phyloP scores from a whole-genome alignment of 2,797 vertebrate species.

The Tenualosa ilisha region DNA sequence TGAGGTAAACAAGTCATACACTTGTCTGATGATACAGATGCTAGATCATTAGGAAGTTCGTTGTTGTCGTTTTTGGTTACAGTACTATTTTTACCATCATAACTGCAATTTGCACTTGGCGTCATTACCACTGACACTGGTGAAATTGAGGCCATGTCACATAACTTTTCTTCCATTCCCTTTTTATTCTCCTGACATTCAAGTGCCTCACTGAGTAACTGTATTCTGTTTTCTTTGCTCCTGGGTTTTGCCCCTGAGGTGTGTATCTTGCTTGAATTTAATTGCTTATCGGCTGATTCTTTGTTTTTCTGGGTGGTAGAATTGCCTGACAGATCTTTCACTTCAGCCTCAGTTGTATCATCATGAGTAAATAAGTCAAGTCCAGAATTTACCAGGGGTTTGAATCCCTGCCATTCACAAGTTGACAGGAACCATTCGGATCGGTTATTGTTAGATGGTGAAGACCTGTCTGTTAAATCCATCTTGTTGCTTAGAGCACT shows the following conservation, averaged over 20 bases:
- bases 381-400: not conserved
- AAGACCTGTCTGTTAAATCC: not conserved
- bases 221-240: not conserved
- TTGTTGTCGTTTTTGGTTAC: not conserved
- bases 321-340: not conserved
- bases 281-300: not conserved
- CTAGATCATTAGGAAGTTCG: not conserved
- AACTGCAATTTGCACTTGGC: not conserved
- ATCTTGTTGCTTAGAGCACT: not conserved
- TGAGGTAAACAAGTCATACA: not conserved
- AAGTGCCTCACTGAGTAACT: not conserved
- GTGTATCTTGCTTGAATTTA: not conserved
- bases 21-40: not conserved
- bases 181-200: not conserved
- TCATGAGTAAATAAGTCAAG: not conserved
- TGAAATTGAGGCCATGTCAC: not conserved
- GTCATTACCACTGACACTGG: not conserved
- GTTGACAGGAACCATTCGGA: conserved; percentile 16
- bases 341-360: not conserved
- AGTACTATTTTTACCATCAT: not conserved
- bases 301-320: not conserved
- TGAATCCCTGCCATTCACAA: conserved; percentile 10
- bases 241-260: not conserved
- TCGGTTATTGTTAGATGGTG: not conserved
- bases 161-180: not conserved